These are phyloP conservation scores for Petrophora chlorosata DNA, from an alignment of 2,888 invertebrate genomes.

Conservation along the genomic window DNA sequence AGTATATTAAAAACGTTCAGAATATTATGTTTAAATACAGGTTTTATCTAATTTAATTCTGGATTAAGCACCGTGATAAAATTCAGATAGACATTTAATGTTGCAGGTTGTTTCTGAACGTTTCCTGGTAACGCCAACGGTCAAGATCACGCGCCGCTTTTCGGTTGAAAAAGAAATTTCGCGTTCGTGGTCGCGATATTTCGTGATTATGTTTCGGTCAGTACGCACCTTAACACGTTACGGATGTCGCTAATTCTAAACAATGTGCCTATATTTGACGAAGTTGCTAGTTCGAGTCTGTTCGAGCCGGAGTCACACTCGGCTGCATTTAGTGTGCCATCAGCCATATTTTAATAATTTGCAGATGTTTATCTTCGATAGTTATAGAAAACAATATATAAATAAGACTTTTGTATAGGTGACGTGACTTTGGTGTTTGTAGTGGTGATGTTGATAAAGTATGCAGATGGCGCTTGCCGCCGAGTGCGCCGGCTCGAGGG, in stretches of 20 bases:
- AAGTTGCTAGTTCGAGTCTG: slow-evolving; percentile 13
- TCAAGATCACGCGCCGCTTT: no score
- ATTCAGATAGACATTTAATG: no score
- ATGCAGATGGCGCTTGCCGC: slow-evolving; percentile 15
- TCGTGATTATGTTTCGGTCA: no score
- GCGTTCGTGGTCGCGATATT: no score
- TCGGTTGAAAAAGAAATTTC: no score
- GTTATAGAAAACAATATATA: slow-evolving; percentile 13
- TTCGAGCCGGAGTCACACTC: slow-evolving; percentile 16
- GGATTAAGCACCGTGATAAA: no score
- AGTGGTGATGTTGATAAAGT: slow-evolving; percentile 22
- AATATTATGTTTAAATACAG: no score
- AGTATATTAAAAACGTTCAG: no score
- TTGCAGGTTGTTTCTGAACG: no score
- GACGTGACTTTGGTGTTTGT: slow-evolving; percentile 32
- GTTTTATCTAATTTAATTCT: no score
- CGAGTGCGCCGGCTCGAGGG: slow-evolving; percentile 29
- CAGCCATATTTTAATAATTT: slow-evolving; percentile 18
- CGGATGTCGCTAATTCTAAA: background rate
- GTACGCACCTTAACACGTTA: no score
- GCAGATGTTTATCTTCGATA: slow-evolving; percentile 24
- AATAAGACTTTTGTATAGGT: slow-evolving; percentile 19
- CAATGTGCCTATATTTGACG: slow-evolving; percentile 1
- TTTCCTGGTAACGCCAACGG: no score
- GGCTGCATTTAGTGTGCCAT: slow-evolving; percentile 15